Percentiles rank a stretch among this genome's conserved stretches.
These are phyloP conservation scores for Penaeus indicus DNA, from an alignment of 1,140 invertebrate species.

Conservation along the genomic window DNA sequence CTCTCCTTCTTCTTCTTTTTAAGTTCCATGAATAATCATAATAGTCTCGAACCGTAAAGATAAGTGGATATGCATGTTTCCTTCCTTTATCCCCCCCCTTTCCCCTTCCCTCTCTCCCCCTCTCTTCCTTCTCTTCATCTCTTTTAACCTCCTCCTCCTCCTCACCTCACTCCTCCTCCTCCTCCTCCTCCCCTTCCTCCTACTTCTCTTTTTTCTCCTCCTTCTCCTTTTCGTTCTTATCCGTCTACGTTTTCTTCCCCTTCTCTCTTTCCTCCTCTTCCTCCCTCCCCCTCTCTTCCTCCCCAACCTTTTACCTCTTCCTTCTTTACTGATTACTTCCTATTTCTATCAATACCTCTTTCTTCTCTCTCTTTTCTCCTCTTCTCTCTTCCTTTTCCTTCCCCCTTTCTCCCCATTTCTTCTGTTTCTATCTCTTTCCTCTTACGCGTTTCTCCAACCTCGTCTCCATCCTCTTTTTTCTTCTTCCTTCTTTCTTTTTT, in stretches of 20 bases:
- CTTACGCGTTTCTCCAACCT: background rate
- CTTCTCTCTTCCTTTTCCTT: background rate
- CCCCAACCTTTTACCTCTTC: too few species aligned
- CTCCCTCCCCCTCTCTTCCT: background rate
- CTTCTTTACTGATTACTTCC: too few species aligned
- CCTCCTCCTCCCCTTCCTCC: background rate
- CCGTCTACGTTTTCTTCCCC: too few species aligned
- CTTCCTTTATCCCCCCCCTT: too few species aligned
- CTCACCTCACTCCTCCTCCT: background rate
- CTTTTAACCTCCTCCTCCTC: background rate
- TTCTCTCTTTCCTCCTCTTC: background rate
- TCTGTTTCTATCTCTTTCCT: background rate
- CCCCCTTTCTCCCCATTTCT: background rate
- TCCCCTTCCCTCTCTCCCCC: background rate
- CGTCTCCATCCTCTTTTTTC: background rate
- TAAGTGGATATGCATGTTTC: too few species aligned
- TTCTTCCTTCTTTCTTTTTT: background rate
- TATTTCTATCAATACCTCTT: too few species aligned
- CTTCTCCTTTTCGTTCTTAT: too few species aligned
- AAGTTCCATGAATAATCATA: too few species aligned
- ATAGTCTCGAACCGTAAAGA: too few species aligned
- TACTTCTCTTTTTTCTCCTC: too few species aligned
- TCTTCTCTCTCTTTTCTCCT: background rate
- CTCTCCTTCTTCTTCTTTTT: too few species aligned
- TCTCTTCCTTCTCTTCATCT: slow-evolving; percentile 1